Evolutionary conservation across 30 jellyfish, hydroid and myxozoan species (phyloP).

Genomic region (Turritopsis rubra): DNA sequence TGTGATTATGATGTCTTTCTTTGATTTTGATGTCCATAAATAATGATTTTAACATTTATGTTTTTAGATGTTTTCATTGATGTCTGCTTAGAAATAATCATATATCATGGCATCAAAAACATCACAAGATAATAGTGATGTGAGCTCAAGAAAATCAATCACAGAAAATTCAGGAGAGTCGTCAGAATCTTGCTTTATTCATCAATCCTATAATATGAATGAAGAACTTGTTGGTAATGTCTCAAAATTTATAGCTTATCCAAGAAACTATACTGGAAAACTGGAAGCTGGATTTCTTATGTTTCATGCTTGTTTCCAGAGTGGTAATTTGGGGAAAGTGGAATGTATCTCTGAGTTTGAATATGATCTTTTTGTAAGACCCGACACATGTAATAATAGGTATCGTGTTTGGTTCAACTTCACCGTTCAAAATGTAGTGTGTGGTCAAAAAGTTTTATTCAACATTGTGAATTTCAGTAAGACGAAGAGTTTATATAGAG

Average conservation of each 20-base stretch:
- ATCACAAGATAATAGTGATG: background rate
- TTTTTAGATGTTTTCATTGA: background rate
- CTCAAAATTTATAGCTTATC: constrained; percentile 59
- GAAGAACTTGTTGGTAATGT: constrained; percentile 83
- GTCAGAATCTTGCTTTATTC: background rate
- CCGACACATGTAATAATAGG: constrained; percentile 87
- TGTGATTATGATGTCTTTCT: no score
- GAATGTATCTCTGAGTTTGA: constrained; percentile 81
- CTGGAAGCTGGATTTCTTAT: constrained; percentile 53
- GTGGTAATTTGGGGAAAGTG: constrained; percentile 89
- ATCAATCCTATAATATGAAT: background rate
- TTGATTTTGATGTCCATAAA: no score
- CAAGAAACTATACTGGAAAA: constrained; percentile 50
- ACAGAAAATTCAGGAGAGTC: background rate
- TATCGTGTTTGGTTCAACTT: constrained; percentile 89
- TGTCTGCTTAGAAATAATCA: background rate
- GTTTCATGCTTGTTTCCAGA: constrained; percentile 75
- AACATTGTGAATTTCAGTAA: constrained; percentile 86
- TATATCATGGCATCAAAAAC: background rate
- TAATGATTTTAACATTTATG: no score
- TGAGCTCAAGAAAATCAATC: background rate
- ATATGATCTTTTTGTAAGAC: constrained; percentile 81
- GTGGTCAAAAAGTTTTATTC: constrained; percentile 78
- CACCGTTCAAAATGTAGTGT: constrained; percentile 58
- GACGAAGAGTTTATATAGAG: constrained; percentile 76